Conservation (phyloP, 2,113 vertebrate genomes). For the Carassius carassius region DNA sequence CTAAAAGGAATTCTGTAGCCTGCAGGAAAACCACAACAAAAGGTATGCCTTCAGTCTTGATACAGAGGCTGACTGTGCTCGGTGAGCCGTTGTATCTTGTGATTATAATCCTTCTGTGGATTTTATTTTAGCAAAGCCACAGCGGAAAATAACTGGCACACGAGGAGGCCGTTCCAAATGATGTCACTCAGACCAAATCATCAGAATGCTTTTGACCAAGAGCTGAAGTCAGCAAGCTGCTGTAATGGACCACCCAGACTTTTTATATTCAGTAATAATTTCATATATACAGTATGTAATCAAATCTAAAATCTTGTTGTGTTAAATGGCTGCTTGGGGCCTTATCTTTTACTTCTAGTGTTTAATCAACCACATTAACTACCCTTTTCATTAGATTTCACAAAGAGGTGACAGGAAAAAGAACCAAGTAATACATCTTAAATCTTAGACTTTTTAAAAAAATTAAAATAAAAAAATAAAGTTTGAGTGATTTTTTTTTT, state of each 20-base stretch:
- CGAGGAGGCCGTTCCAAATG: constrained; percentile 41
- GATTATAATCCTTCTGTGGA: background rate
- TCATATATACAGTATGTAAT: background rate
- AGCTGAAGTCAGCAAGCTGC: background rate
- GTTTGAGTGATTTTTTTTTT: background rate
- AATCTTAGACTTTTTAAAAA: background rate
- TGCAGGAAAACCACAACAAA: constrained; percentile 40
- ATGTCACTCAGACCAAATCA: constrained; percentile 37
- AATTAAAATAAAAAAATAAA: too few species aligned
- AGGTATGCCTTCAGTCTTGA: constrained; percentile 44
- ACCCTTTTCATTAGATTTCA: background rate
- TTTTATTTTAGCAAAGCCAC: constrained; percentile 52
- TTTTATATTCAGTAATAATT: constrained; percentile 49
- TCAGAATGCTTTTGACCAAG: background rate
- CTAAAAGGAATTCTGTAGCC: background rate
- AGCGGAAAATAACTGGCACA: constrained; percentile 49
- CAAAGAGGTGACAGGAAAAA: background rate
- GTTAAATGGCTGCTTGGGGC: background rate
- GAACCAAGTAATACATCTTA: background rate
- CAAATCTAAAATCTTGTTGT: background rate
- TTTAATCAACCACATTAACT: background rate
- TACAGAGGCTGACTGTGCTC: background rate
- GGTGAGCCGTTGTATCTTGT: background rate
- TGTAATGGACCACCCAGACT: background rate
- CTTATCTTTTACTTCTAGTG: background rate